phyloP scores from a whole-genome alignment of 2,113 vertebrate genomes.

The Cyprinodon brontotheroides region DNA sequence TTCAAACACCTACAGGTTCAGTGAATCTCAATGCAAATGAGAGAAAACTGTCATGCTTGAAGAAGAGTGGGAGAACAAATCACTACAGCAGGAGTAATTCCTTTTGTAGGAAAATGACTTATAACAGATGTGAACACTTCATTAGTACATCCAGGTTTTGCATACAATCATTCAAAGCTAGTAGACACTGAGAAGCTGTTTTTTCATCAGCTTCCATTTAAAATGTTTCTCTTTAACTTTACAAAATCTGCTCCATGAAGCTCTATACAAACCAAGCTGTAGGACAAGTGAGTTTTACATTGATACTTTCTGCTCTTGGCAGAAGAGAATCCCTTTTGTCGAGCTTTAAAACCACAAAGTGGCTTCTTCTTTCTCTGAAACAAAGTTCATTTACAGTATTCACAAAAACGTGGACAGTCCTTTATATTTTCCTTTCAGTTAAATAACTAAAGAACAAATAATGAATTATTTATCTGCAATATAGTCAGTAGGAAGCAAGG shows the following conservation, averaged over 20 bases:
- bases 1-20: conserved; percentile 51
- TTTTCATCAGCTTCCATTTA: conserved; percentile 24
- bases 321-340: conserved; percentile 57
- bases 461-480: conserved; percentile 55
- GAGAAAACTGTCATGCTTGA: conserved; percentile 46
- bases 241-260: conserved; percentile 44
- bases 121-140: conserved; percentile 11
- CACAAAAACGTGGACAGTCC: conserved; percentile 90
- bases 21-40: conserved; percentile 38
- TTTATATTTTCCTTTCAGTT: conserved; percentile 80
- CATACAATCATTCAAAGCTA: conserved; percentile 53
- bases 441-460: conserved; percentile 89
- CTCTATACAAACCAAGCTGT: conserved; percentile 61
- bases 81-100: conserved; percentile 29
- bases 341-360: conserved; percentile 59
- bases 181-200: conserved; percentile 40
- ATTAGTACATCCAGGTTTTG: conserved; percentile 50
- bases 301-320: conserved; percentile 23
- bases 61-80: conserved; percentile 30
- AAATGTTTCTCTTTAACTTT: conserved; percentile 44
- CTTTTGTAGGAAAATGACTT: conserved; percentile 3
- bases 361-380: conserved; percentile 49
- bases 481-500: conserved; percentile 55
- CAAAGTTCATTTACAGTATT: conserved; percentile 94
- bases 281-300: conserved; percentile 38